These are phyloP conservation scores for Zaprionus bogoriensis DNA, from an alignment of 2,888 invertebrate species.

Conservation along the genomic window DNA sequence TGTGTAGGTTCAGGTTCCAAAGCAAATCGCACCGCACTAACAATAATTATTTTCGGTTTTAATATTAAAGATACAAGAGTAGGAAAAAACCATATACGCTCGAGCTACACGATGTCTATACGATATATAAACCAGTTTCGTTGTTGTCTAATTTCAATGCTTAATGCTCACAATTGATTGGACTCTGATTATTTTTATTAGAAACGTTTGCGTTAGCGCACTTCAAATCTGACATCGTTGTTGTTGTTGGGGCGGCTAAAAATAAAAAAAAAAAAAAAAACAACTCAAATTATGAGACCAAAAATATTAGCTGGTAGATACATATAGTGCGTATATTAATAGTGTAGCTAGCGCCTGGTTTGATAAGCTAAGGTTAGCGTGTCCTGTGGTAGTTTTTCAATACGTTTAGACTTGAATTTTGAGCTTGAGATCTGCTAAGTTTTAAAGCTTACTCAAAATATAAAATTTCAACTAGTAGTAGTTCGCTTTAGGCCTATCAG, in stretches of 20 bases:
- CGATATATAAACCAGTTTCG: constrained; percentile 63
- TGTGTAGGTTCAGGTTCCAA: constrained; percentile 67
- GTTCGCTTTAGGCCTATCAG: too few relatives aligned
- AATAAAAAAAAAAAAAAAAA: too few relatives aligned
- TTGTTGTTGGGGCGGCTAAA: neutral
- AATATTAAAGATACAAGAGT: constrained; percentile 51
- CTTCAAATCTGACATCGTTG: constrained; percentile 7
- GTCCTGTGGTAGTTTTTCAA: neutral
- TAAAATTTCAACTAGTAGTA: too few relatives aligned
- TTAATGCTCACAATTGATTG: constrained; percentile 69
- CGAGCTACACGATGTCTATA: constrained; percentile 38
- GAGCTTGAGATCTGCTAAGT: too few relatives aligned
- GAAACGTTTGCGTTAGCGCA: constrained; percentile 37
- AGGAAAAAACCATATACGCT: constrained; percentile 3
- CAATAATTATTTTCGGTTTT: constrained; percentile 66
- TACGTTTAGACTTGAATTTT: too few relatives aligned
- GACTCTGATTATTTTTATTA: constrained; percentile 40
- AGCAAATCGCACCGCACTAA: constrained; percentile 52
- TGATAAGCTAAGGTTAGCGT: neutral
- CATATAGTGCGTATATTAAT: neutral
- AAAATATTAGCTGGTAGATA: neutral
- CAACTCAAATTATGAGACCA: too few relatives aligned
- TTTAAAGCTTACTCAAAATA: too few relatives aligned
- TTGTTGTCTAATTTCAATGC: constrained; percentile 66
- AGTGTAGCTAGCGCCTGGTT: too few relatives aligned